Percentiles rank a stretch among this genome's conserved stretches.
These are phyloP conservation scores for Ochotona curzoniae DNA, from an alignment of 2,113 vertebrate species.

Conservation along the genomic window DNA sequence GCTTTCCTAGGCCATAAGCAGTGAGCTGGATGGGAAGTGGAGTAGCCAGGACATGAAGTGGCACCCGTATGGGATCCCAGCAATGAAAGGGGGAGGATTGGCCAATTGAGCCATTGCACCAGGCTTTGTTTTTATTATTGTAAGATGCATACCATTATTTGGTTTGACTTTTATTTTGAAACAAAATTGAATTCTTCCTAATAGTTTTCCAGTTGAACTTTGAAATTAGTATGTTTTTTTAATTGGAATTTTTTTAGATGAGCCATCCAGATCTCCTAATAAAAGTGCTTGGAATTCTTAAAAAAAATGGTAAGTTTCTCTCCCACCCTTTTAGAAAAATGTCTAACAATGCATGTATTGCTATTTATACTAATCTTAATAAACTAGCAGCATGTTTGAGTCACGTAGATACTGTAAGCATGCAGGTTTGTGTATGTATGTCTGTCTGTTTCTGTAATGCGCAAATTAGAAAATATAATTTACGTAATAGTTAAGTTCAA, in stretches of 20 bases:
- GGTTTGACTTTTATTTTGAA: constrained; percentile 43
- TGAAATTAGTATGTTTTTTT: constrained; percentile 63
- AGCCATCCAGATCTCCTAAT: constrained; percentile 98
- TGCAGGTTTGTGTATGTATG: not conserved
- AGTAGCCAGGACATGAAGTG: too few species aligned
- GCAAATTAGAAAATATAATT: constrained; percentile 17
- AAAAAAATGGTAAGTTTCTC: constrained; percentile 91
- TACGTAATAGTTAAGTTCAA: not conserved
- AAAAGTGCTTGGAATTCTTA: constrained; percentile 97
- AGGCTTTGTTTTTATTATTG: constrained; percentile 46
- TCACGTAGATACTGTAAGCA: not conserved
- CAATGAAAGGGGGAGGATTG: too few species aligned
- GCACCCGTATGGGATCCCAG: too few species aligned
- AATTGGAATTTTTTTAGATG: constrained; percentile 89
- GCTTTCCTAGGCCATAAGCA: too few species aligned
- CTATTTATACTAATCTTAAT: constrained; percentile 53
- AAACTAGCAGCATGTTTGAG: constrained; percentile 38
- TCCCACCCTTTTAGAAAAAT: not conserved
- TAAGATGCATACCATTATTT: constrained; percentile 58
- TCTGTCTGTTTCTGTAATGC: not conserved
- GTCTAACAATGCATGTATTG: constrained; percentile 22
- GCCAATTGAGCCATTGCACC: too few species aligned
- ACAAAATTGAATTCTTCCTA: constrained; percentile 36
- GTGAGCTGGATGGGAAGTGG: too few species aligned
- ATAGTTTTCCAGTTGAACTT: constrained; percentile 45